These are phyloP conservation scores for Scotopteryx bipunctaria DNA, from an alignment of 2,888 invertebrate species.

Conservation along the genomic window DNA sequence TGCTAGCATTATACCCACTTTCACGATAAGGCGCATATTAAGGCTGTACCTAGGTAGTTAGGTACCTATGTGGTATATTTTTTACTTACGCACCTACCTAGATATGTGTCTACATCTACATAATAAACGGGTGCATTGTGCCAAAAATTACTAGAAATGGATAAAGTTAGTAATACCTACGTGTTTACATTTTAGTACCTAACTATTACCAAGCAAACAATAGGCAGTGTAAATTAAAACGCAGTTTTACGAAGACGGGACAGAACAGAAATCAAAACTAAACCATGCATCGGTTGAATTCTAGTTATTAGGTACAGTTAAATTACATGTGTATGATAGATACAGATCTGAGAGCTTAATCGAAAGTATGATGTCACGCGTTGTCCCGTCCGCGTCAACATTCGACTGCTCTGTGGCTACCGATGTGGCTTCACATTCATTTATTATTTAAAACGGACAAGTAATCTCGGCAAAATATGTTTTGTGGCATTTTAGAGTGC, in stretches of 20 bases:
- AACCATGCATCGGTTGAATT: constrained; percentile 41
- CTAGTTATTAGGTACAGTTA: constrained; percentile 1
- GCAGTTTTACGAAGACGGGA: constrained; percentile 53
- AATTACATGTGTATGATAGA: constrained; percentile 1
- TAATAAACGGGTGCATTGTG: too few relatives aligned
- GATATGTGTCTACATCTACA: too few relatives aligned
- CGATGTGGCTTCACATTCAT: constrained; percentile 28
- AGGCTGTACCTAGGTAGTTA: too few relatives aligned
- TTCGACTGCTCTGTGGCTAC: constrained; percentile 25
- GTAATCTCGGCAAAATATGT: too few relatives aligned
- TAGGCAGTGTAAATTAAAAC: constrained; percentile 32
- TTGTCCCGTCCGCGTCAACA: constrained; percentile 39
- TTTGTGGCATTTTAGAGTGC: too few relatives aligned
- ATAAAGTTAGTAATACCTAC: too few relatives aligned
- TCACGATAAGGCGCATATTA: too few relatives aligned
- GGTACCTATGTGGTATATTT: too few relatives aligned
- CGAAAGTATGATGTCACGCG: constrained; percentile 26
- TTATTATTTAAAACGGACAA: too few relatives aligned
- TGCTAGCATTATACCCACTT: too few relatives aligned
- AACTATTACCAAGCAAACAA: constrained; percentile 18
- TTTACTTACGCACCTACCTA: too few relatives aligned
- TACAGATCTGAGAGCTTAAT: constrained; percentile 2
- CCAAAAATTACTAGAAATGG: too few relatives aligned
- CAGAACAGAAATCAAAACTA: constrained; percentile 40
- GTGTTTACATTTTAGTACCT: neutral